Evolutionary conservation across 2,113 vertebrate species (phyloP), one percentile per base, ranked within the genome.

Genomic region (Chloroceryle aenea): DNA sequence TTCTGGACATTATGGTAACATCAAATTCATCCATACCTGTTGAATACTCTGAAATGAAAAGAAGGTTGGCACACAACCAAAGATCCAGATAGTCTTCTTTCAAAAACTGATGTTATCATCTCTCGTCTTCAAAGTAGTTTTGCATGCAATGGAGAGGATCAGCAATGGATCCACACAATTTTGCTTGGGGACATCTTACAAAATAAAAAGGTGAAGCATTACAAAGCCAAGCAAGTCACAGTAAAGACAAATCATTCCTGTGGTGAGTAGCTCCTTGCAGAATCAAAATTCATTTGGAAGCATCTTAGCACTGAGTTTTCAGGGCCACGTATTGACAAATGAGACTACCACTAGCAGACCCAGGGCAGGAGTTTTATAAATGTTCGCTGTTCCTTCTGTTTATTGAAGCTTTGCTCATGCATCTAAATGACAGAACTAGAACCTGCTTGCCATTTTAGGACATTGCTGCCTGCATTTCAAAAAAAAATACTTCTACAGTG

Each of bases 371-470:
- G 72, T 88, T 95, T 96, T 94, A 97, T 90, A 95, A 96, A 96
- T 94, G 92, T 90, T 95, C 79, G 0, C 55, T 63, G 45, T 63
- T 95, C 90, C 88, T 92, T 78, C 92, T 94, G 88, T 63, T 97
- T 96, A 88, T 80, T 93, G 94, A 93, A 93, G 93, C 93, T 97
- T 95, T 96, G 82, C 90, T 95, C 93, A 89, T 96, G 93, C 79
- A 96, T 96, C 96, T 97, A 94, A 95, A 94, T 93, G 95, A 96
- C 95, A 96, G 96, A 96, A 96, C 87, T 95, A 94, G 95, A 96
- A 95, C 93, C 94, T 90, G 47, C 55, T 77, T 93, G 75, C 90
- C 93, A 94, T 93, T 96, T 96, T 93, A 94, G 82, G 93, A 71
- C 79, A 90, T 27, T 69, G 79, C 82, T 94, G 79, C 90, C 72